Conservation (phyloP, 2,888 invertebrate genomes). For the Rhagophthalmus giganteus region DNA sequence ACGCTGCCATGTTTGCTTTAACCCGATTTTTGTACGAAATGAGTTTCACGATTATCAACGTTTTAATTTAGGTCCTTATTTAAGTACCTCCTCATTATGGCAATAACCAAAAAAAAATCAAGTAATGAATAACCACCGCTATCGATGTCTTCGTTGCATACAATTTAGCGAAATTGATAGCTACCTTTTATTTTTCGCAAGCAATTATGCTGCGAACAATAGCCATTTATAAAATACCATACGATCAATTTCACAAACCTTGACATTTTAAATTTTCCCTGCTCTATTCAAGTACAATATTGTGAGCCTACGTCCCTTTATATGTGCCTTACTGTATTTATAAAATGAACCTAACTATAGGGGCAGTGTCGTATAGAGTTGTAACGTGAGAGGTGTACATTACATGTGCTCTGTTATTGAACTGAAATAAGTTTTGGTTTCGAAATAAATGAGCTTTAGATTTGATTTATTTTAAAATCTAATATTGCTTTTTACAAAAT, state of each 20-base stretch:
- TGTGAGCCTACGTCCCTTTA: conserved; percentile 9
- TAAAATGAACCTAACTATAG: conserved; percentile 17
- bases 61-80: conserved; percentile 2
- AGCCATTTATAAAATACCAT: conserved; percentile 34
- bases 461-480: too few relatives aligned
- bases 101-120: conserved; percentile 7
- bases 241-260: conserved; percentile 33
- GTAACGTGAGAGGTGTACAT: conserved; percentile 26
- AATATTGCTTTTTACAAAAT: too few relatives aligned
- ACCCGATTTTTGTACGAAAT: too few relatives aligned
- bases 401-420: conserved; percentile 21
- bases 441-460: conserved; percentile 7
- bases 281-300: conserved; percentile 18
- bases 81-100: conserved; percentile 1
- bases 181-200: conserved; percentile 34
- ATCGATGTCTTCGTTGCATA: conserved; percentile 32
- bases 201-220: conserved; percentile 38
- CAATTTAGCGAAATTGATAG: conserved; percentile 34
- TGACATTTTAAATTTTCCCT: conserved; percentile 32
- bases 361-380: conserved; percentile 23
- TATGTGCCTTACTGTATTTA: conserved; percentile 13
- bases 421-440: conserved; percentile 8
- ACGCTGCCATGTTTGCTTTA: conserved; percentile 1
- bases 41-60: conserved; percentile 3
- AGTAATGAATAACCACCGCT: conserved; percentile 25